Percentiles rank a stretch among this genome's conserved stretches.
These are phyloP conservation scores for Lordiphosa stackelbergi DNA, from an alignment of 1,140 invertebrate genomes.

Conservation along the genomic window DNA sequence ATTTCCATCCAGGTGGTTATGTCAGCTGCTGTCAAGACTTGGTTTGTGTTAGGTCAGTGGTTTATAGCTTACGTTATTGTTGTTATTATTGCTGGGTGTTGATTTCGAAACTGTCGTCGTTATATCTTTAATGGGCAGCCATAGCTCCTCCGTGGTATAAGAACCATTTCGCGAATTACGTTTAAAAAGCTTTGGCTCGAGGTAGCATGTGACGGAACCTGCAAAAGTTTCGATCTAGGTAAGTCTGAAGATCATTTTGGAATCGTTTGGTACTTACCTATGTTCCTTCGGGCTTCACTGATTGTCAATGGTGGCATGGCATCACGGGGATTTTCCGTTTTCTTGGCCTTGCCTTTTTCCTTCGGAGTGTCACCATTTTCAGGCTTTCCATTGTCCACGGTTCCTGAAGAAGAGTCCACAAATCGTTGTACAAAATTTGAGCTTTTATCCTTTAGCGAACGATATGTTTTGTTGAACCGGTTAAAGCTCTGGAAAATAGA, in stretches of 20 bases:
- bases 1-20: conserved; percentile 11
- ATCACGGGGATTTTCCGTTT: conserved; percentile 51
- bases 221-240: not conserved
- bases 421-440: conserved; percentile 62
- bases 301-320: conserved; percentile 65
- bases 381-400: conserved; percentile 19
- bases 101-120: conserved; percentile 73
- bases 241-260: not conserved
- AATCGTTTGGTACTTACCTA: conserved; percentile 37
- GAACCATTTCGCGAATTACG: conserved; percentile 81
- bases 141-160: conserved; percentile 85
- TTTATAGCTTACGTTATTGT: conserved; percentile 44
- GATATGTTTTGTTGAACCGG: conserved; percentile 74
- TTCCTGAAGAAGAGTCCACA: conserved; percentile 32
- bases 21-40: conserved; percentile 21
- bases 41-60: conserved; percentile 1
- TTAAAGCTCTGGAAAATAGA: conserved; percentile 64
- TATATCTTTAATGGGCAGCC: conserved; percentile 85
- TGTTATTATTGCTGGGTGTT: conserved; percentile 55
- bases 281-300: conserved; percentile 70
- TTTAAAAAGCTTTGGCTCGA: conserved; percentile 84
- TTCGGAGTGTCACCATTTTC: conserved; percentile 25
- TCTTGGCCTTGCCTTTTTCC: conserved; percentile 48
- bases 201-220: conserved; percentile 84
- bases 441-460: conserved; percentile 65